A percentile compares a stretch with the other conserved stretches of the same genome.
Conservation (phyloP, 53 echinoderm and acorn worm species). For the Pentamera pediparva region DNA sequence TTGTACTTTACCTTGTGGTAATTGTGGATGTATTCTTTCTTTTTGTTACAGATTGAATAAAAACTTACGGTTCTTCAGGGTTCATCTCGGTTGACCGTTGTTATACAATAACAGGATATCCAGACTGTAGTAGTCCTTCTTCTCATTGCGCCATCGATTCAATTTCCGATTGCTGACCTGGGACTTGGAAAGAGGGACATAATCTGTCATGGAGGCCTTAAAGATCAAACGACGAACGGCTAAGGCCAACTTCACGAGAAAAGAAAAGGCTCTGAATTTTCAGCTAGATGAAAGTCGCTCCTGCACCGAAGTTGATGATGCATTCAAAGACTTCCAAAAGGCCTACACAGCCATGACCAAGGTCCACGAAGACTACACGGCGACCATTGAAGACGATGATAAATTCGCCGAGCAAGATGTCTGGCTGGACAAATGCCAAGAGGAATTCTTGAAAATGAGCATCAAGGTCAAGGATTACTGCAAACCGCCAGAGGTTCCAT, state of each 20-base stretch:
- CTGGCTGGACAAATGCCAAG: neutral
- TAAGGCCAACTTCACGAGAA: neutral
- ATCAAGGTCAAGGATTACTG: neutral
- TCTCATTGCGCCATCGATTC: neutral
- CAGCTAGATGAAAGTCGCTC: neutral
- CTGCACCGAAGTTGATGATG: neutral
- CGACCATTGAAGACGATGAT: neutral
- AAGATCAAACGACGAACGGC: neutral
- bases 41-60: too few relatives aligned
- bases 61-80: too few relatives aligned
- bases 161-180: neutral
- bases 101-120: too few relatives aligned
- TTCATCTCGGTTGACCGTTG: too few relatives aligned
- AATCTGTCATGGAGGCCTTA: neutral
- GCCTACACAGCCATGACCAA: neutral
- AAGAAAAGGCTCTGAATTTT: neutral
- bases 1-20: too few relatives aligned
- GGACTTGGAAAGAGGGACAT: neutral
- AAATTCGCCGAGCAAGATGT: neutral
- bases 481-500: neutral
- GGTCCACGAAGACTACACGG: neutral
- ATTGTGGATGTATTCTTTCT: too few relatives aligned
- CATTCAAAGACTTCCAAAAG: neutral
- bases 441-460: neutral
- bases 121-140: too few relatives aligned